Evolutionary conservation across 2,797 vertebrate species (phyloP).

Genomic region (Hydrocynus forskahlii): DNA sequence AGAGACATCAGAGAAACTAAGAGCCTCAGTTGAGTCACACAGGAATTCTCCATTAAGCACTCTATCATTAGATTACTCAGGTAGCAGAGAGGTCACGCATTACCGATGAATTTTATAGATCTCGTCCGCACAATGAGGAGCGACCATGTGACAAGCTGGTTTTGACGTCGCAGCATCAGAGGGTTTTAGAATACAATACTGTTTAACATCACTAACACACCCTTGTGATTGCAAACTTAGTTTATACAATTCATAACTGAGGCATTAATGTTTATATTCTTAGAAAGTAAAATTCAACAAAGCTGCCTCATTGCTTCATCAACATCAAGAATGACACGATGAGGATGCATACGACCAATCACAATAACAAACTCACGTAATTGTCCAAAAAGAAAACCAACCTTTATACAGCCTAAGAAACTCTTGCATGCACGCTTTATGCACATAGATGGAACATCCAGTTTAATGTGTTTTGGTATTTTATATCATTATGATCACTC

Average conservation of each 20-base stretch:
- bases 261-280: neutral
- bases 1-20: slow-evolving; percentile 24
- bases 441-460: too few relatives aligned
- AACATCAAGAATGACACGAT: neutral
- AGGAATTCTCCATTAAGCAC: slow-evolving; percentile 33
- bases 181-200: neutral
- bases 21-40: slow-evolving; percentile 32
- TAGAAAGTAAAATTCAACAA: neutral
- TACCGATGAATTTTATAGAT: slow-evolving; percentile 10
- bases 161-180: neutral
- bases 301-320: neutral
- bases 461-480: too few relatives aligned
- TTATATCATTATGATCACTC: too few relatives aligned
- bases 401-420: too few relatives aligned
- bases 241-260: neutral
- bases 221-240: neutral
- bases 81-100: slow-evolving; percentile 7
- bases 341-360: neutral
- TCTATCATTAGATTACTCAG: slow-evolving; percentile 42
- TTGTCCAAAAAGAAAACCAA: too few relatives aligned
- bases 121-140: neutral
- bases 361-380: too few relatives aligned
- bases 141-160: neutral
- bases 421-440: too few relatives aligned
- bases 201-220: neutral